Percentiles rank a stretch among this genome's conserved stretches.
phyloP scores from a whole-genome alignment of 2,113 vertebrate genomes.

The Eublepharis macularius region DNA sequence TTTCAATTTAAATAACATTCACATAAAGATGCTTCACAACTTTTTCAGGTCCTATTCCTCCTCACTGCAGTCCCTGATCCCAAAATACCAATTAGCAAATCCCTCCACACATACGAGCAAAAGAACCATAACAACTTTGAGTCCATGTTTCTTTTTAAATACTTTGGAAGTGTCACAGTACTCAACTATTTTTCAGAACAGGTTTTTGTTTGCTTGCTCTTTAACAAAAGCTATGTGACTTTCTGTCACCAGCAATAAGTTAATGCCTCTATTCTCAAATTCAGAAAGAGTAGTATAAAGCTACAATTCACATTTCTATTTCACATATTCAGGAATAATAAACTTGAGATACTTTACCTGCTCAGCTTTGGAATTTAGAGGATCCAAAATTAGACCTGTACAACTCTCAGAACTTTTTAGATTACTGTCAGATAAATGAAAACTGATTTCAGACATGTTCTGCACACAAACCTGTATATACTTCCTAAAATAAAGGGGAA shows the following conservation, averaged over 20 bases:
- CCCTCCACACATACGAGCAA: neutral
- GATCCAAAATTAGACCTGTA: conserved; percentile 75
- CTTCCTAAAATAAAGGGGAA: conserved; percentile 78
- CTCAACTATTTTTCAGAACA: neutral
- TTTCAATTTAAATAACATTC: too few species aligned
- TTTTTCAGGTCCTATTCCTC: neutral
- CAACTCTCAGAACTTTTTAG: conserved; percentile 74
- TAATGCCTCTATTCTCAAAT: neutral
- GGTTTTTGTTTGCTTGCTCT: neutral
- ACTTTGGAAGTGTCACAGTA: neutral
- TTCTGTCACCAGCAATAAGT: neutral
- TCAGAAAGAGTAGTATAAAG: neutral
- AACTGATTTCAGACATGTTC: conserved; percentile 90
- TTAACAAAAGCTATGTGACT: neutral
- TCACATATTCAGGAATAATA: neutral
- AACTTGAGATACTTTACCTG: conserved; percentile 78
- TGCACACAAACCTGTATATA: conserved; percentile 93
- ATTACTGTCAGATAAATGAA: conserved; percentile 82
- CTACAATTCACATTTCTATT: neutral
- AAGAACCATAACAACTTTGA: neutral
- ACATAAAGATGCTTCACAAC: too few species aligned
- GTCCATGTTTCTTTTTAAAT: neutral
- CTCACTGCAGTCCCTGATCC: neutral
- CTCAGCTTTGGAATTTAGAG: conserved; percentile 79
- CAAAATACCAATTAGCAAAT: neutral